phyloP scores from a whole-genome alignment of 2,113 vertebrate species.

The Raja brachyura region DNA sequence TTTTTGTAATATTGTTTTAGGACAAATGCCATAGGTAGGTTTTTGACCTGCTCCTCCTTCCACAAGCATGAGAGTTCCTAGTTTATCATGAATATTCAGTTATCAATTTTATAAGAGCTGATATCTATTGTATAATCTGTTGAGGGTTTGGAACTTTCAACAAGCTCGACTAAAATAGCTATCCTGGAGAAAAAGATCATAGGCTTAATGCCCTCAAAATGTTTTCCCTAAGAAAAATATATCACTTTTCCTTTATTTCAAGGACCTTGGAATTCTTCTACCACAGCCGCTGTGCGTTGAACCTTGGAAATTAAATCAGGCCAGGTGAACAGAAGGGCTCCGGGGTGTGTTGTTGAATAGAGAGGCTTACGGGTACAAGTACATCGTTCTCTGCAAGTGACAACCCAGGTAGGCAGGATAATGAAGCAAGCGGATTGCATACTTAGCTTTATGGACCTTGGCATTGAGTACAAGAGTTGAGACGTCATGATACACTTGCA shows the following conservation, averaged over 20 bases:
- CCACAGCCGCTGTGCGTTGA: neutral
- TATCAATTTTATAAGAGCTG: neutral
- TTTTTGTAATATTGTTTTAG: neutral
- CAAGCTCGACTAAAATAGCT: neutral
- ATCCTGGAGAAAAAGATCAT: neutral
- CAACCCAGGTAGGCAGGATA: too few species aligned
- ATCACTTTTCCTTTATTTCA: neutral
- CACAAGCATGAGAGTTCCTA: neutral
- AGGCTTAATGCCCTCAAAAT: neutral
- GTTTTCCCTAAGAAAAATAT: neutral
- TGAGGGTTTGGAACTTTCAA: neutral
- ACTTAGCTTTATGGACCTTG: too few species aligned
- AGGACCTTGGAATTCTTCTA: neutral
- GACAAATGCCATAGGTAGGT: neutral
- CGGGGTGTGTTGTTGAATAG: too few species aligned
- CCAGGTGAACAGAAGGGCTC: too few species aligned
- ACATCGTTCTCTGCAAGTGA: too few species aligned
- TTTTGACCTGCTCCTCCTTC: neutral
- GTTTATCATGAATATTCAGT: neutral
- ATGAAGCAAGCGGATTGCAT: too few species aligned
- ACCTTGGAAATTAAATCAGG: too few species aligned
- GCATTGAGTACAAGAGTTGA: too few species aligned
- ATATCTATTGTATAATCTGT: neutral
- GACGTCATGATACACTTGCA: too few species aligned
- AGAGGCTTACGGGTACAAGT: too few species aligned